Base-by-base conservation (phyloP, 2,888 invertebrate species). In the Oegoconia quadripuncta region DNA sequence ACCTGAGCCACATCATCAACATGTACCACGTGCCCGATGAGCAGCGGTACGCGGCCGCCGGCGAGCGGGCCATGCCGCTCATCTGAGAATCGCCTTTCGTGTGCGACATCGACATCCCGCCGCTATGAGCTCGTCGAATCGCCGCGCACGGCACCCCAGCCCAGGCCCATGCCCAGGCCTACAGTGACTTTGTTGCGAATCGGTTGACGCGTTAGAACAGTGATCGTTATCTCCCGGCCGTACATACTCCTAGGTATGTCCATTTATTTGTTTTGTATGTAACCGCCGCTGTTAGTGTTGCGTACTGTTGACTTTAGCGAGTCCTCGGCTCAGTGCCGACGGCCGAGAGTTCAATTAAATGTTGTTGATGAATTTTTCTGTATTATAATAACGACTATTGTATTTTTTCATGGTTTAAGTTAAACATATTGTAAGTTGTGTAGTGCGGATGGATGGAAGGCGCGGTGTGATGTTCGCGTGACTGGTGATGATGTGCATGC, bases 21-120 rank as follows among this genome's bases (percentile, higher is more conserved):
- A 90, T 91, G 91, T 91, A 91, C 75, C 91, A 91, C 74, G 86
- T 91, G 72, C 91, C 90, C 27, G 91, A 91, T 51, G 89, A 90
- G 76, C 89, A 89, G 71, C 89, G 89, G 74, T 91, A 80, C 84
- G 88, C 87, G 54, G 88, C 89, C 37, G 87, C 87, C 53, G 70
- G 69, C 55, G 93, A 93, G 68, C 90, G 90, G 51, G 90, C 89
- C 43, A 84, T 88, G 77, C 90, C 90, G 71, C 91, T 91, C 74
- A 90, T 90, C 88, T 89, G 90, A 78, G 90, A 90, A 55, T 88
- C 89, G 74, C 89, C 90, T 71, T 88, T 92, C 86, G 90, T 91
- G 89, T 90, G 90, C 89, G 81, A 89, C 81, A 84, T 88, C 80
- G 79, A 84, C 81, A 77, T 90, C 89, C 76, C 90, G 81, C 91